Percentiles rank a stretch among this genome's conserved stretches.
Evolutionary conservation across 2,113 vertebrate genomes (phyloP).

Genomic region (Hemicordylus capensis): DNA sequence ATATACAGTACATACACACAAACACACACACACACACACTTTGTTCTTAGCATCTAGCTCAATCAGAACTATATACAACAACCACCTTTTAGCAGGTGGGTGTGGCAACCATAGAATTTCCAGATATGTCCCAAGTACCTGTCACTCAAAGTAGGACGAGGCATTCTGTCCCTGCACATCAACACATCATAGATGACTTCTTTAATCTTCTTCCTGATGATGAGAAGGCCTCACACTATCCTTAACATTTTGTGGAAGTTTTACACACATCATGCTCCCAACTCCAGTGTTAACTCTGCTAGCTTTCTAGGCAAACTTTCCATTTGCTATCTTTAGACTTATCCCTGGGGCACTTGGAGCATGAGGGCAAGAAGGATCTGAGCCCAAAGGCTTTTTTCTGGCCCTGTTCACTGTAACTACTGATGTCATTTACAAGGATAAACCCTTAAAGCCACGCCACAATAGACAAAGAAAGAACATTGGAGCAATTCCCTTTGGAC

Average conservation of each 20-base stretch:
- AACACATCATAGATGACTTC: conserved; percentile 55
- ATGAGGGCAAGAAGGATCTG: conserved; percentile 74
- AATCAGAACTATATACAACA: not conserved
- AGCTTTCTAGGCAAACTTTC: conserved; percentile 51
- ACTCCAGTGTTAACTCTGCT: conserved; percentile 37
- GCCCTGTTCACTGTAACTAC: conserved; percentile 78
- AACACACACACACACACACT: not conserved
- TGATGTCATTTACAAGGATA: conserved; percentile 74
- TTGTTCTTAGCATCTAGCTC: not conserved
- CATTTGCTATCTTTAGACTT: conserved; percentile 68
- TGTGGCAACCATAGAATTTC: not conserved
- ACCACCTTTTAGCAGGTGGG: not conserved
- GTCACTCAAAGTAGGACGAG: not conserved
- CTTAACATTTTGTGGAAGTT: conserved; percentile 78
- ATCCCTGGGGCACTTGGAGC: conserved; percentile 68
- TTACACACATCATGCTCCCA: not conserved
- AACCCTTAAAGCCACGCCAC: conserved; percentile 73
- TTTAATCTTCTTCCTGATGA: conserved; percentile 60
- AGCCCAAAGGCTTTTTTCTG: conserved; percentile 58
- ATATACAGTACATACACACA: too few species aligned
- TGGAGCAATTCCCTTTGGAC: conserved; percentile 67
- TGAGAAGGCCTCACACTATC: conserved; percentile 75
- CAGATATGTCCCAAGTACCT: not conserved
- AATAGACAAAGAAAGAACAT: conserved; percentile 67
- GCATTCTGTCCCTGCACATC: conserved; percentile 24